phyloP scores from a whole-genome alignment of 2,113 vertebrate species.

The Stomatorhinus ivindoensis region DNA sequence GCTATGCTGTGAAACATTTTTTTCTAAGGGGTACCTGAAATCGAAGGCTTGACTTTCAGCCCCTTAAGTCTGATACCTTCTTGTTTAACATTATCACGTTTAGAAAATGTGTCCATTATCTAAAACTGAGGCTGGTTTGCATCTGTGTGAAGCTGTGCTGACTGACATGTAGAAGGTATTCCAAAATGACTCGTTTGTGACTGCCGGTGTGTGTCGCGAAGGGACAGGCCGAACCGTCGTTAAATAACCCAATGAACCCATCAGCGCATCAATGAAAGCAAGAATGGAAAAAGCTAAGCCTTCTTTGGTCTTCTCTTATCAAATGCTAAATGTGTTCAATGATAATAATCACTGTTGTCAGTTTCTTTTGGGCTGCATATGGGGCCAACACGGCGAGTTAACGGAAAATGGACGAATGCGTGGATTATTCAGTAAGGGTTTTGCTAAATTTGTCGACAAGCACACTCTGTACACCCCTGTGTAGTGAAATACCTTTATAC shows the following conservation, averaged over 20 bases:
- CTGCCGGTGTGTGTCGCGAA: constrained; percentile 25
- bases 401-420: not conserved
- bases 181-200: not conserved
- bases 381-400: not conserved
- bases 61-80: constrained; percentile 54
- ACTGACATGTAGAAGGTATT: constrained; percentile 24
- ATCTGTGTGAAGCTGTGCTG: constrained; percentile 42
- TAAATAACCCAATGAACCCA: not conserved
- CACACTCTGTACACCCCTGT: not conserved
- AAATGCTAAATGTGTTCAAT: not conserved
- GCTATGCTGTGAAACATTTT: constrained; percentile 45
- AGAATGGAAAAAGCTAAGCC: not conserved
- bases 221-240: not conserved
- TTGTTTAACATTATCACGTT: constrained; percentile 52
- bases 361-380: not conserved
- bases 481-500: not conserved
- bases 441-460: not conserved
- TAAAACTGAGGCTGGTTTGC: constrained; percentile 44
- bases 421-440: not conserved
- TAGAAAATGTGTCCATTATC: constrained; percentile 45
- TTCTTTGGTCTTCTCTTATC: not conserved
- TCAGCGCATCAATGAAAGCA: not conserved
- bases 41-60: constrained; percentile 55
- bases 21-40: constrained; percentile 43
- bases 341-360: not conserved